Evolutionary conservation across 2,888 invertebrate genomes (phyloP).

Genomic region (Apoda limacodes): DNA sequence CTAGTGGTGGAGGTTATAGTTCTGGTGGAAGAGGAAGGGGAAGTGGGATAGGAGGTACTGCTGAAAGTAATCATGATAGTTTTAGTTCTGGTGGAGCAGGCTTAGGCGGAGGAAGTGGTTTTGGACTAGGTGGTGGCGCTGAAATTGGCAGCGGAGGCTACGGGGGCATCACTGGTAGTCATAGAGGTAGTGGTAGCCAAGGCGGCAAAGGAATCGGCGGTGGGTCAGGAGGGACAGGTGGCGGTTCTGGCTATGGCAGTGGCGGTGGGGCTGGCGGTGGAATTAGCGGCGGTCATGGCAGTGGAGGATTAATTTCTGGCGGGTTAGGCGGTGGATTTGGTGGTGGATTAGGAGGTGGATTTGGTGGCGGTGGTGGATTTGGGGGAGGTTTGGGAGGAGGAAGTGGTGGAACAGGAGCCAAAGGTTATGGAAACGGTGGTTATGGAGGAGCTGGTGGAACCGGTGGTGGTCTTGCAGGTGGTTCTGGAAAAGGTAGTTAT

Average conservation of each 20-base stretch:
- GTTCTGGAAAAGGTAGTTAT: conserved; percentile 10
- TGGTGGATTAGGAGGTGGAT: conserved; percentile 13
- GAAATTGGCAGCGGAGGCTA: conserved; percentile 15
- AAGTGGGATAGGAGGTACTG: conserved; percentile 9
- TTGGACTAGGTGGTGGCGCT: conserved; percentile 8
- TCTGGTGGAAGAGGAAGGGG: conserved; percentile 6
- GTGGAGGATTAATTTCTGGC: conserved; percentile 9
- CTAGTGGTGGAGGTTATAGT: conserved; percentile 4
- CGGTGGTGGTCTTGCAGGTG: conserved; percentile 9
- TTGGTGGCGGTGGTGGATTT: conserved; percentile 8
- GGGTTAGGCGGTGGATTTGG: conserved; percentile 11
- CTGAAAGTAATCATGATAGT: conserved; percentile 9
- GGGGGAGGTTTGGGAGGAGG: neutral
- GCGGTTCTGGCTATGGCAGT: conserved; percentile 18
- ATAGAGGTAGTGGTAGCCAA: conserved; percentile 23
- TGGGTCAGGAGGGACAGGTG: conserved; percentile 22
- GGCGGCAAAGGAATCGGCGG: conserved; percentile 20
- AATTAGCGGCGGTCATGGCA: conserved; percentile 20
- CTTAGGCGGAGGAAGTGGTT: conserved; percentile 18
- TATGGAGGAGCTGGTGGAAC: conserved; percentile 12
- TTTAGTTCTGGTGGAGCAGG: conserved; percentile 20
- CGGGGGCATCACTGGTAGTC: conserved; percentile 21
- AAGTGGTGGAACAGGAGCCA: conserved; percentile 5
- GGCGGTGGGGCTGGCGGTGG: conserved; percentile 18
- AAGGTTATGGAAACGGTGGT: conserved; percentile 4